Evolutionary conservation across 2,113 vertebrate species (phyloP).

Genomic region (Platichthys stellatus): DNA sequence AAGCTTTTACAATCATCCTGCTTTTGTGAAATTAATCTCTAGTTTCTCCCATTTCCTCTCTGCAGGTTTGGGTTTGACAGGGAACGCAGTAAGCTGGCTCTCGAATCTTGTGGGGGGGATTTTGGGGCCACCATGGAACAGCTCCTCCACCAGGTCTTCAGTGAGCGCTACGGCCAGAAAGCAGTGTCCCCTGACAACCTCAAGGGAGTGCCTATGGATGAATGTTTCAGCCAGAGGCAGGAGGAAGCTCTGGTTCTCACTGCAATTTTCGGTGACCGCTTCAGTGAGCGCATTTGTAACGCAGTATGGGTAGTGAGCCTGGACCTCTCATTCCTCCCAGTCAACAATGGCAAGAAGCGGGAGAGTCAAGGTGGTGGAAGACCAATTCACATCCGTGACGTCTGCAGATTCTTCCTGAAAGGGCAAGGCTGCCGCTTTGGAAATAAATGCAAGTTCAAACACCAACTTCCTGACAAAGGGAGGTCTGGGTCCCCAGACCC

Average conservation of each 20-base stretch:
- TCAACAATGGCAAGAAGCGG: neutral
- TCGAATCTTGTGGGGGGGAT: constrained; percentile 87
- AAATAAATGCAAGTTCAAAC: constrained; percentile 89
- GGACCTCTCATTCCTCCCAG: constrained; percentile 74
- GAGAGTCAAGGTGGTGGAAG: constrained; percentile 62
- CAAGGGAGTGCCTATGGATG: constrained; percentile 75
- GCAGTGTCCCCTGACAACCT: constrained; percentile 75
- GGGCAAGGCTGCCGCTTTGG: constrained; percentile 90
- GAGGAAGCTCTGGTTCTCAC: constrained; percentile 91
- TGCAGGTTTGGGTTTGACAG: constrained; percentile 92
- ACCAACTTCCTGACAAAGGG: constrained; percentile 81
- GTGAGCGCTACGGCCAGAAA: constrained; percentile 85
- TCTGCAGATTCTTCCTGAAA: constrained; percentile 91
- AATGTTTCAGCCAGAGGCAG: constrained; percentile 88
- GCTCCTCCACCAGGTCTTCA: constrained; percentile 88
- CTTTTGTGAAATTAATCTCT: neutral
- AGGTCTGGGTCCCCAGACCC: constrained; percentile 42
- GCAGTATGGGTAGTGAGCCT: constrained; percentile 91
- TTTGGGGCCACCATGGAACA: constrained; percentile 90
- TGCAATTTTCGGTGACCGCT: constrained; percentile 95
- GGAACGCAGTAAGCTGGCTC: constrained; percentile 84
- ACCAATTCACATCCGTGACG: constrained; percentile 55
- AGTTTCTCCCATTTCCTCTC: neutral
- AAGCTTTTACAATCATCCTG: neutral
- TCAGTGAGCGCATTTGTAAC: constrained; percentile 90